These are phyloP conservation scores for Nothoprocta pentlandii DNA, from an alignment of 2,113 vertebrate species.

Conservation along the genomic window DNA sequence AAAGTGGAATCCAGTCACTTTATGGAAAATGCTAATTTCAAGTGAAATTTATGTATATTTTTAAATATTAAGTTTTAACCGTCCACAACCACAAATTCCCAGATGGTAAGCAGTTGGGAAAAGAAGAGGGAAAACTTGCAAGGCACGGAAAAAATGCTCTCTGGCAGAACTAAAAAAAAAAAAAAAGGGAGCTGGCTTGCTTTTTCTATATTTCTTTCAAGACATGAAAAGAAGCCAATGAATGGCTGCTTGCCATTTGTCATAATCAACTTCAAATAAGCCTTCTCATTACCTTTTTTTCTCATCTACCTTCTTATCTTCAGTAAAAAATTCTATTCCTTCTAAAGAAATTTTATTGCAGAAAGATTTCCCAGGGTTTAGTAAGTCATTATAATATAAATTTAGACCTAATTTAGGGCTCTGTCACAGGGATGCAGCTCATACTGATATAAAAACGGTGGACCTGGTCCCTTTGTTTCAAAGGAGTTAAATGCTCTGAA, in stretches of 20 bases:
- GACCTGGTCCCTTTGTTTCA: background rate
- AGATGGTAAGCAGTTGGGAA: conserved; percentile 1
- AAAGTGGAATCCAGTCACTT: conserved; percentile 30
- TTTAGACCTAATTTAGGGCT: background rate
- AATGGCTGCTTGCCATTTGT: conserved; percentile 42
- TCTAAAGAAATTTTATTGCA: background rate
- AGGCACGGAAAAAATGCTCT: conserved; percentile 47
- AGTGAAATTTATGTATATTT: conserved; percentile 30
- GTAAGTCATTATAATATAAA: background rate
- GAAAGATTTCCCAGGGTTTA: conserved; percentile 8
- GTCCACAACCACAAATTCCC: conserved; percentile 51
- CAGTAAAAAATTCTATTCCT: background rate
- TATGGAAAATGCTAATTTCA: conserved; percentile 37
- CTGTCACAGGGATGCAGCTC: background rate
- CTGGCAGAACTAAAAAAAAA: background rate
- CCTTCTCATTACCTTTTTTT: background rate
- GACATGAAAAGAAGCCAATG: background rate
- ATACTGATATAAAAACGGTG: background rate
- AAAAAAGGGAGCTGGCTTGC: conserved; percentile 44
- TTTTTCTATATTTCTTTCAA: conserved; percentile 34
- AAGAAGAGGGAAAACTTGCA: background rate
- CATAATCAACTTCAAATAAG: conserved; percentile 10
- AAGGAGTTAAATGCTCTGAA: background rate
- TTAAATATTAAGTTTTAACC: conserved; percentile 58
- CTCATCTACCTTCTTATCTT: background rate